Evolutionary conservation across 1,140 invertebrate genomes (phyloP).

Genomic region (Rhagoletis zephyria): DNA sequence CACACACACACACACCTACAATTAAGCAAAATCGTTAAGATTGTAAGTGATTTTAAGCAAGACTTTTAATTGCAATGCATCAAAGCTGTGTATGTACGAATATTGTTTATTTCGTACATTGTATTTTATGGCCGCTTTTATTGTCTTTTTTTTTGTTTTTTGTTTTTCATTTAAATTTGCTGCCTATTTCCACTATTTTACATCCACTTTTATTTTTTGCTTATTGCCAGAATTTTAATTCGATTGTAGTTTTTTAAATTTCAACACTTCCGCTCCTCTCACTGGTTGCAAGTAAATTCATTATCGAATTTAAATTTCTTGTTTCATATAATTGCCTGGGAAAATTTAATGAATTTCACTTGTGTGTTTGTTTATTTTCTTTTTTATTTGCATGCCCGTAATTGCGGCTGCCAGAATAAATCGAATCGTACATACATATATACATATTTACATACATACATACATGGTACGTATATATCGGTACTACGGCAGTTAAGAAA

Average conservation of each 20-base stretch:
- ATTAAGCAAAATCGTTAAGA: neutral
- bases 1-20: neutral
- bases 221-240: neutral
- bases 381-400: neutral
- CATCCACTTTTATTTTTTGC: neutral
- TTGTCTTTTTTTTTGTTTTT: neutral
- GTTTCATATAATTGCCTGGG: neutral
- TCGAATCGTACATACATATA: neutral
- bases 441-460: no score
- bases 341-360: neutral
- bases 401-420: neutral
- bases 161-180: neutral
- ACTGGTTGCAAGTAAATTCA: neutral
- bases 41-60: neutral
- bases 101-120: neutral
- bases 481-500: conserved; percentile 5
- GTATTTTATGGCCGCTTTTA: conserved; percentile 14
- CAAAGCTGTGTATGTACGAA: neutral
- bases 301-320: neutral
- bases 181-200: neutral
- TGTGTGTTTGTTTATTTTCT: neutral
- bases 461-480: no score
- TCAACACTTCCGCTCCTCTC: neutral
- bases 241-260: conserved; percentile 22
- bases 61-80: neutral